These are phyloP conservation scores for Petrolisthes cinctipes DNA, from an alignment of 2,888 invertebrate genomes.

Conservation along the genomic window DNA sequence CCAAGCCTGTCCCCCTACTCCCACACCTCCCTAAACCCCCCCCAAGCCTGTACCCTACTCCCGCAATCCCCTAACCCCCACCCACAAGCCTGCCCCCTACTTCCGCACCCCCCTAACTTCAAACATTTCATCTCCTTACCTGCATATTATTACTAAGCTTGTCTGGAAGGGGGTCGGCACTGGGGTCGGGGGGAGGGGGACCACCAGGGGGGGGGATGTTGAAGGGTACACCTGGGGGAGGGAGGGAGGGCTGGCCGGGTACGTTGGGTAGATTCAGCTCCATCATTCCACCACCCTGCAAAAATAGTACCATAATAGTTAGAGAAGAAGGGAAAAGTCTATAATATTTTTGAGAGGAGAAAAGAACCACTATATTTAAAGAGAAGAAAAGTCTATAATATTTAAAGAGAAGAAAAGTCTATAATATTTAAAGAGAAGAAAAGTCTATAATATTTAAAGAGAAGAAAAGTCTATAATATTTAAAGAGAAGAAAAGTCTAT, in stretches of 20 bases:
- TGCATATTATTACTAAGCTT: slow-evolving; percentile 54
- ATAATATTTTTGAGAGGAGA: neutral
- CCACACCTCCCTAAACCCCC: no score
- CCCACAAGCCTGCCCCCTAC: no score
- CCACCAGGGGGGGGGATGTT: slow-evolving; percentile 47
- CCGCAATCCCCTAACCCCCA: no score
- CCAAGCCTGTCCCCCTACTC: no score
- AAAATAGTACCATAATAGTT: neutral
- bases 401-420: no score
- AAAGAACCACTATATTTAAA: no score
- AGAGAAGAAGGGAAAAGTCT: neutral
- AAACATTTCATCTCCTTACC: slow-evolving; percentile 12
- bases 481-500: neutral
- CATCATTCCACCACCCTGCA: slow-evolving; percentile 32
- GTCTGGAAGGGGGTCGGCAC: slow-evolving; percentile 44
- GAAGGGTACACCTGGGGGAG: slow-evolving; percentile 15
- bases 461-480: neutral
- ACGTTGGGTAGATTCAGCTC: slow-evolving; percentile 62
- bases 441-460: neutral
- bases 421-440: no score
- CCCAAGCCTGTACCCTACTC: no score
- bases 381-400: no score
- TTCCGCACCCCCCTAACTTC: no score
- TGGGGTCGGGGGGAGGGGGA: slow-evolving; percentile 56
- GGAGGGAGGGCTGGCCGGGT: slow-evolving; percentile 42